These are phyloP conservation scores for Pteronotus mesoamericanus DNA, from an alignment of 2,797 vertebrate genomes.

Conservation along the genomic window DNA sequence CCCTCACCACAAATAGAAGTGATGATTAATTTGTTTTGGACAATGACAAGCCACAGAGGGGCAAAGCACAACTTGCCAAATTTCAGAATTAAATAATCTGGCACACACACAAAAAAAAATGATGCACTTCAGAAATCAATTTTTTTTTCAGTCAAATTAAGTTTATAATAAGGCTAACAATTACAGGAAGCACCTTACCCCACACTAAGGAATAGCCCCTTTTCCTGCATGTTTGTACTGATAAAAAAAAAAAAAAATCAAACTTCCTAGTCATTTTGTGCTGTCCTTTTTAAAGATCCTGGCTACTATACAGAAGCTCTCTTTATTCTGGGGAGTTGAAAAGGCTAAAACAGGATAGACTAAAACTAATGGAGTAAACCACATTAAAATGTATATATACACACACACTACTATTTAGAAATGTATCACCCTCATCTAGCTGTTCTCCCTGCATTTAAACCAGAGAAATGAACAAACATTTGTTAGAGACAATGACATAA, in stretches of 20 bases:
- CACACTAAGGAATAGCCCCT: constrained; percentile 73
- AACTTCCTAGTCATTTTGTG: constrained; percentile 76
- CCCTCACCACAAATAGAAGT: constrained; percentile 23
- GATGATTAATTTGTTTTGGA: constrained; percentile 24
- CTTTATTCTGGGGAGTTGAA: constrained; percentile 53
- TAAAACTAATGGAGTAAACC: neutral
- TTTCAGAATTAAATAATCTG: constrained; percentile 39
- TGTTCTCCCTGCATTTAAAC: neutral
- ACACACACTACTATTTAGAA: neutral
- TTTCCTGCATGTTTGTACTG: constrained; percentile 80
- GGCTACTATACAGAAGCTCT: constrained; percentile 69
- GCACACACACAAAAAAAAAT: neutral
- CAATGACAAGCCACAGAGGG: neutral
- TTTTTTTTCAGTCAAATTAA: constrained; percentile 63
- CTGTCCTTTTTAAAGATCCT: constrained; percentile 77
- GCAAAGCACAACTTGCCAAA: constrained; percentile 35
- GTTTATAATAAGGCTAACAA: constrained; percentile 78
- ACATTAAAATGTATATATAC: neutral
- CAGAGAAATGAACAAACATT: neutral
- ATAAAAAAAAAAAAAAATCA: constrained; percentile 60
- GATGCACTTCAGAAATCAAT: constrained; percentile 31
- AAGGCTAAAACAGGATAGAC: constrained; percentile 46
- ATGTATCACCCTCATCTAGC: neutral
- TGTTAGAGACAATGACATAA: neutral
- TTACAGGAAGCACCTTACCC: constrained; percentile 80